phyloP scores from a whole-genome alignment of 1,140 invertebrate species.

The Pachypeltis micranthus region DNA sequence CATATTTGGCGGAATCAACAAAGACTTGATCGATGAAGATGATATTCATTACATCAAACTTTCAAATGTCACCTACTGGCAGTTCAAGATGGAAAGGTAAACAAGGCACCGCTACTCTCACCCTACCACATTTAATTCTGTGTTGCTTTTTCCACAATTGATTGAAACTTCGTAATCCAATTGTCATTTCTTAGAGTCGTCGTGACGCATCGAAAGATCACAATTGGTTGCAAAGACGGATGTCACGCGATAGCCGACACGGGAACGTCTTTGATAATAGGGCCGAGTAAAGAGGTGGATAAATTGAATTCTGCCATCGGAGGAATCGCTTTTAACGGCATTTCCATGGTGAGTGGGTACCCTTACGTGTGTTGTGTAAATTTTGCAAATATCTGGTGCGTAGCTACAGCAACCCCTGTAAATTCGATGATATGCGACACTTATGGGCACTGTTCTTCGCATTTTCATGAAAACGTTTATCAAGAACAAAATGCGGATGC shows the following conservation, averaged over 20 bases:
- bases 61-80: slow-evolving; percentile 33
- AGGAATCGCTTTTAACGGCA: slow-evolving; percentile 20
- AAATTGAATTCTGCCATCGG: slow-evolving; percentile 23
- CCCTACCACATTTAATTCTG: not conserved
- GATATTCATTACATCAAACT: slow-evolving; percentile 32
- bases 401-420: too few species aligned
- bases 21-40: slow-evolving; percentile 17
- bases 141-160: not conserved
- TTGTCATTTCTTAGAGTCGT: too few species aligned
- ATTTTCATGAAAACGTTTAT: too few species aligned
- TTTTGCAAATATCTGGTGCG: not conserved
- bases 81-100: slow-evolving; percentile 31
- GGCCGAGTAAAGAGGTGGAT: slow-evolving; percentile 43
- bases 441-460: not conserved
- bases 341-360: slow-evolving; percentile 18
- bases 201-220: slow-evolving; percentile 15
- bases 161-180: not conserved
- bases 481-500: too few species aligned
- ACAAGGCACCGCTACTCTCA: not conserved
- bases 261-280: slow-evolving; percentile 60
- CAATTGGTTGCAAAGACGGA: slow-evolving; percentile 34
- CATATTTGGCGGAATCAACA: slow-evolving; percentile 19
- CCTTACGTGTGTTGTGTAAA: too few species aligned
- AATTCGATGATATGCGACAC: too few species aligned
- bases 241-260: slow-evolving; percentile 63